Base-by-base conservation (phyloP, 2,888 invertebrate genomes). In the Eristalis pertinax region DNA sequence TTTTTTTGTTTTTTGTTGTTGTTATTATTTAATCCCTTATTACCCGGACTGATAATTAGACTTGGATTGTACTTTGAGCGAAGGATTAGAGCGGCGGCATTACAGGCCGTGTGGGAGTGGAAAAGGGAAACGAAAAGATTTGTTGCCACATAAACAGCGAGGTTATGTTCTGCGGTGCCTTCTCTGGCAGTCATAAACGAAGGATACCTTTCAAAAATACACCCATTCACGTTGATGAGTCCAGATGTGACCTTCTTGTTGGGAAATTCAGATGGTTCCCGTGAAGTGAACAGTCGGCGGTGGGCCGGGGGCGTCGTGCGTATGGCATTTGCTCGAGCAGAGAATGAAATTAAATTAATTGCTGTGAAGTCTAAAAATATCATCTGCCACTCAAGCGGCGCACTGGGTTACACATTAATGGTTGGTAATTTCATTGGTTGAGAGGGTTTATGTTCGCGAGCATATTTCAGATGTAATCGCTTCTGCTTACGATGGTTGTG, bases 1-100 rank as follows among this genome's bases (percentile, higher is more conserved):
- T n/a, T n/a, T n/a, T n/a, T n/a, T n/a, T n/a, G n/a, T n/a, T n/a
- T n/a, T n/a, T n/a, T 70, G 79, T 80, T 84, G 75, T 75, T 75
- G 75, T 84, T 84, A 84, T 84, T 79, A 79, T 84, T 79, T 84
- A 79, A 84, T 80, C 80, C 84, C 84, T 84, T 75, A 84, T 84
- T 84, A 76, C 75, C 11, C 75, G 75, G 80, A 80, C 63, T 84
- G 80, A 75, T 80, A 84, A 75, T 84, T 80, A 75, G 75, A 84
- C 80, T 80, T 19, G 84, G 70, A 70, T 75, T 84, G 56, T 80
- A 67, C 70, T 62, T 80, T 73, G 63, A 64, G 64, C 19, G 69
- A 41, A 41, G 62, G 81, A 85, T 81, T 85, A 76, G 81, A 76
- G 74, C 60, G 73, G 70, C 76, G 64, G 77, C 50, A 63, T 76